Evolutionary conservation across 2,888 invertebrate genomes (phyloP).

Genomic region (Acrocyrtus sp.): DNA sequence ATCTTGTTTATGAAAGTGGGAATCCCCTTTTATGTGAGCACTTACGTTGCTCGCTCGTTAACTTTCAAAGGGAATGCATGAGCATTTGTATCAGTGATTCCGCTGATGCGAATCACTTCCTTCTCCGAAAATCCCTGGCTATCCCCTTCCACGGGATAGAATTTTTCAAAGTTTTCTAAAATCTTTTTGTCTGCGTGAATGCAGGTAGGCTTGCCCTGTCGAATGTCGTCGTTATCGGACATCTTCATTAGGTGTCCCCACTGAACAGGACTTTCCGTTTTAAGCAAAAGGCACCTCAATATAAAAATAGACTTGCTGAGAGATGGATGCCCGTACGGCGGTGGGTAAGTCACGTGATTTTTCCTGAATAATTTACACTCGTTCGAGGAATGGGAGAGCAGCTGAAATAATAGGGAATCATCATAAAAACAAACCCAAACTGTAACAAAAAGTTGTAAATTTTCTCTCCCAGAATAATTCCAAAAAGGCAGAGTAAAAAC

Average conservation of each 20-base stretch:
- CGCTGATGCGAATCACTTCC: constrained; percentile 52
- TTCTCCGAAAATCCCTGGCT: constrained; percentile 18
- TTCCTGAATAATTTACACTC: constrained; percentile 50
- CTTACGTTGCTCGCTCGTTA: constrained; percentile 36
- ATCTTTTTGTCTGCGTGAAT: constrained; percentile 51
- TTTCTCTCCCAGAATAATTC: no score
- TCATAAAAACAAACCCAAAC: no score
- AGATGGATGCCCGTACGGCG: constrained; percentile 37
- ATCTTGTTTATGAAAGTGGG: neutral
- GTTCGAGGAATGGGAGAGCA: constrained; percentile 42
- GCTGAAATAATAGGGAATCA: constrained; percentile 40
- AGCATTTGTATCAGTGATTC: constrained; percentile 58
- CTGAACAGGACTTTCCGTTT: constrained; percentile 9
- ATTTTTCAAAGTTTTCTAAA: constrained; percentile 51
- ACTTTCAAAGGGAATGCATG: constrained; percentile 56
- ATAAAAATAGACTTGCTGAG: constrained; percentile 54
- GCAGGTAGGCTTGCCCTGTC: constrained; percentile 49
- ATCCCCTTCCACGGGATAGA: constrained; percentile 18
- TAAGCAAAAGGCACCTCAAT: constrained; percentile 51
- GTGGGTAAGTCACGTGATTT: constrained; percentile 52
- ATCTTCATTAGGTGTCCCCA: constrained; percentile 54
- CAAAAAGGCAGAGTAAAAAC: no score
- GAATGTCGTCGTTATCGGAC: constrained; percentile 48
- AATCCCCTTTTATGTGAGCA: neutral
- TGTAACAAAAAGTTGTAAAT: no score